These are phyloP conservation scores for Luscinia luscinia DNA, from an alignment of 2,797 vertebrate genomes.

Conservation along the genomic window DNA sequence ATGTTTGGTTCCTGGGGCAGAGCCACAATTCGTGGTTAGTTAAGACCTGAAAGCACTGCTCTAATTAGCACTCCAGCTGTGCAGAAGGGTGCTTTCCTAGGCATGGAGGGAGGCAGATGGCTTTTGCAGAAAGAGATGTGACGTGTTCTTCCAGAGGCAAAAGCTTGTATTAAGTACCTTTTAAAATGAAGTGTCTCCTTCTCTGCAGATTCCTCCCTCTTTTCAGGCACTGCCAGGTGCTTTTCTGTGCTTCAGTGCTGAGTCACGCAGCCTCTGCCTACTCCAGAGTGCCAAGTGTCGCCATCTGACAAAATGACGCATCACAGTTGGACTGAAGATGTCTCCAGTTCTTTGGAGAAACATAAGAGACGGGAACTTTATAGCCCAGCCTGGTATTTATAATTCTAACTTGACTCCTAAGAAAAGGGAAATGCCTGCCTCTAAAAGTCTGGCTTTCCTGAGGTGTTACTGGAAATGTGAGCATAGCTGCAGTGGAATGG, in stretches of 20 bases:
- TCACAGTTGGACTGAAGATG: not conserved
- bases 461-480: not conserved
- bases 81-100: not conserved
- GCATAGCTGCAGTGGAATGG: not conserved
- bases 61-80: conserved; percentile 15
- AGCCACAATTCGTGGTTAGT: not conserved
- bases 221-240: conserved; percentile 11
- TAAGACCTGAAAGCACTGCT: not conserved
- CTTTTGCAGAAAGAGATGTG: not conserved
- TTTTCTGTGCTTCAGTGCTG: conserved; percentile 8
- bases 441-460: not conserved
- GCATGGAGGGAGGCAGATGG: not conserved
- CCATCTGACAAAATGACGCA: conserved; percentile 42
- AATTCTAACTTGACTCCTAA: not conserved
- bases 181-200: conserved; percentile 12
- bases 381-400: not conserved
- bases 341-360: not conserved
- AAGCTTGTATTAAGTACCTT: conserved; percentile 20
- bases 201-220: conserved; percentile 4
- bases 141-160: not conserved
- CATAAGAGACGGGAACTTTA: not conserved
- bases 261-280: not conserved
- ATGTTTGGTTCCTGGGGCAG: not conserved
- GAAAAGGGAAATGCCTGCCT: not conserved
- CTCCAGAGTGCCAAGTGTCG: conserved; percentile 9